Base-by-base conservation (phyloP, 2,888 invertebrate genomes). In the Apotomis capreana region DNA sequence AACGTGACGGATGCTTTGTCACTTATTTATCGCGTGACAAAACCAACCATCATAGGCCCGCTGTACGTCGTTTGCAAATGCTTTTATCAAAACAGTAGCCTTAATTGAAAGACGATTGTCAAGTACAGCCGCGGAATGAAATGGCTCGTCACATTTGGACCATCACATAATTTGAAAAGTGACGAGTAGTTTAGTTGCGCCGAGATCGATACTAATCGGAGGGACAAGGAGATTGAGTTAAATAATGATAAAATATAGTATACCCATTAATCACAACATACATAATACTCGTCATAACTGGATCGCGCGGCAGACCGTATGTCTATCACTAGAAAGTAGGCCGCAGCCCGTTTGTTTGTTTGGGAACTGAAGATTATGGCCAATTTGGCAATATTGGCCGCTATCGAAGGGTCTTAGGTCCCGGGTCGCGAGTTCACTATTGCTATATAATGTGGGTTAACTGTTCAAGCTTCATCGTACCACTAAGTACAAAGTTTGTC, bases 371-470 rank as follows among this genome's bases (percentile, higher is more conserved):
- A 72, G 64, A 77, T 76, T 74, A 74, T 67, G 62, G 74, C 77
- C 81, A 84, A 84, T 87, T 86, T 80, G 83, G 83, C 78, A 77
- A 79, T 80, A 80, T 77, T 77, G 84, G 81, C 86, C 83, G 81
- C 78, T 90, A 90, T 90, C 89, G 55, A 76, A 80, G 82, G 86
- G 86, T 84, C 87, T 84, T 79, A 86, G 88, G 90, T 87, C 86
- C 80, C 81, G 76, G 82, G 85, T 84, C 85, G 78, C 75, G 88
- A 89, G 82, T 78, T 84, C 81, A 81, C 83, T 83, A 80, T 81
- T 84, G 80, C 82, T 78, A 77, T 76, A 68, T 76, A 81, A 90
- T 85, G 77, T 90, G 80, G 91, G 89, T 89, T 86, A 89, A 83
- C 78, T 78, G 44, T 49, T 63, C n/a, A 54, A 71, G 63, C 62